Percentiles rank a stretch among this genome's conserved stretches.
Evolutionary conservation across 2,797 vertebrate species (phyloP).

Genomic region (Enteromius trimaculatus): DNA sequence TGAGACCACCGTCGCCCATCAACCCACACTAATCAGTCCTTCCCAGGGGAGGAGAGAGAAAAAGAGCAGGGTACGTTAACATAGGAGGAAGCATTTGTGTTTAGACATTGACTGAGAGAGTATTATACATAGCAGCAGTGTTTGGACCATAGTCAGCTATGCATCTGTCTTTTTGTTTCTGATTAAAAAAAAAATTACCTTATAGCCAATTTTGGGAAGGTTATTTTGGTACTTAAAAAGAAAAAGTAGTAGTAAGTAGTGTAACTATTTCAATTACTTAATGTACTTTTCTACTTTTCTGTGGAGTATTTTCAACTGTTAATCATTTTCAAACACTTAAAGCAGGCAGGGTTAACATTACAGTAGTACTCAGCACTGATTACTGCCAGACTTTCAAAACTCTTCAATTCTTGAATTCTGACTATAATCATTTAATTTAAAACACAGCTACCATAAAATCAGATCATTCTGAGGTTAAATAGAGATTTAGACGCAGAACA

Average conservation of each 20-base stretch:
- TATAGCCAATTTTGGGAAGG: background rate
- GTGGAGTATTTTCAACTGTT: background rate
- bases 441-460: background rate
- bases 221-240: background rate
- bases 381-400: background rate
- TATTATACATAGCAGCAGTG: conserved; percentile 2
- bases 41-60: conserved; percentile 3
- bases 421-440: background rate
- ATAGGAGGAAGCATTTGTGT: conserved; percentile 9
- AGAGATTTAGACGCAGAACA: background rate
- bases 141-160: background rate
- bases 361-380: background rate
- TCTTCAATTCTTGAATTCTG: background rate
- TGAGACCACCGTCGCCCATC: conserved; percentile 72
- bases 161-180: conserved; percentile 8
- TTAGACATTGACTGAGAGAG: background rate
- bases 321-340: background rate
- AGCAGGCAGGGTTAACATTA: background rate
- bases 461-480: background rate
- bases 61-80: conserved; percentile 12
- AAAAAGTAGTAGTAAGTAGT: background rate
- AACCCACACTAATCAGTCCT: conserved; percentile 40
- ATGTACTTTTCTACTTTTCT: background rate
- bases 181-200: background rate
- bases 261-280: background rate